Evolutionary conservation across 2,113 vertebrate species (phyloP).

Genomic region (Natator depressus): DNA sequence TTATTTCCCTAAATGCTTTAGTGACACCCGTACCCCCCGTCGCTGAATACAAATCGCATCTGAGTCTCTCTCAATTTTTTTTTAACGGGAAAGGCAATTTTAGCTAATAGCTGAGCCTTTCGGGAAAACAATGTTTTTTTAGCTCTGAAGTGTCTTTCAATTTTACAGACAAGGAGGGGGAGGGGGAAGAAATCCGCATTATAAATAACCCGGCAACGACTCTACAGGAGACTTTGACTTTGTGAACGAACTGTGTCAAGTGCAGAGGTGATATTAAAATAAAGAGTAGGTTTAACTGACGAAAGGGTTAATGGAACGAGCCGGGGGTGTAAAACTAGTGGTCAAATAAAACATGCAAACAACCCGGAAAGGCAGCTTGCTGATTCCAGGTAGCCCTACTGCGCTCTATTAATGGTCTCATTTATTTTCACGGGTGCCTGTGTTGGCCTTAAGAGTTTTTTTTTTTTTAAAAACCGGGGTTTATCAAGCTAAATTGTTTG

Average conservation of each 20-base stretch:
- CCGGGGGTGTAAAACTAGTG: neutral
- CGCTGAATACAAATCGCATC: neutral
- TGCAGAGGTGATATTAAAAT: neutral
- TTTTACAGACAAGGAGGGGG: neutral
- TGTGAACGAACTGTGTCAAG: neutral
- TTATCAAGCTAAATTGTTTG: constrained; percentile 62
- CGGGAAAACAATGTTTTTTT: neutral
- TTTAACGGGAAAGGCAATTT: constrained; percentile 37
- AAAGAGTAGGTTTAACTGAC: neutral
- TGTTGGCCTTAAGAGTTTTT: constrained; percentile 40
- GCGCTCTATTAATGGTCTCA: neutral
- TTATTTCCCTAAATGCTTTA: neutral
- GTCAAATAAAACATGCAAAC: neutral
- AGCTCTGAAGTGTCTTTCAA: neutral
- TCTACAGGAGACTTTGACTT: too few species aligned
- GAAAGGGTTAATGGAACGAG: neutral
- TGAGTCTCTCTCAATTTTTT: neutral
- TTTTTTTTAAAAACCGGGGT: constrained; percentile 55
- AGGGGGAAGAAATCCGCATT: neutral
- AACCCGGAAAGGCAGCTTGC: neutral
- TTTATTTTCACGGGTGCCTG: neutral
- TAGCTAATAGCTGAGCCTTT: constrained; percentile 1
- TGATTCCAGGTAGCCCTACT: neutral
- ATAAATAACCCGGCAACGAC: neutral
- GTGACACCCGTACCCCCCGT: neutral